These are phyloP conservation scores for Misgurnus anguillicaudatus DNA, from an alignment of 2,113 vertebrate species.

Conservation along the genomic window DNA sequence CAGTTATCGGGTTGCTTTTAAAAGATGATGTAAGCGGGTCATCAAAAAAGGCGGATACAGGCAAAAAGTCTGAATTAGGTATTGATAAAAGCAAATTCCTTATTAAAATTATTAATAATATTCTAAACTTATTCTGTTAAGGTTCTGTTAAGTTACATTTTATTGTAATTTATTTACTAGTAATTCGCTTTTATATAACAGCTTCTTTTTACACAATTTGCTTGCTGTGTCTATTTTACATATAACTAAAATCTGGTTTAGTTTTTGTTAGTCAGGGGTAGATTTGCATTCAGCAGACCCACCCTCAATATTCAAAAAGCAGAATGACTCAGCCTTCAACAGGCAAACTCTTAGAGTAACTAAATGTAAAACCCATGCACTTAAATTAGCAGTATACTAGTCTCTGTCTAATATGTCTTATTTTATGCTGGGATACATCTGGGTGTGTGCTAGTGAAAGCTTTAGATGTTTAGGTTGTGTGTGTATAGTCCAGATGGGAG, in stretches of 20 bases:
- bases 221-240: no score
- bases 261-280: slow-evolving; percentile 20
- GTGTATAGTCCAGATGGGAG: slow-evolving; percentile 42
- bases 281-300: slow-evolving; percentile 14
- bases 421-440: not conserved
- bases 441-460: slow-evolving; percentile 19
- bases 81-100: no score
- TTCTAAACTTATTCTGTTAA: no score
- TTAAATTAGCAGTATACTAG: not conserved
- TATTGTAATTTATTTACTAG: no score
- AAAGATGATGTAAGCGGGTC: no score
- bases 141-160: no score
- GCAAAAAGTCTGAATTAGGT: no score
- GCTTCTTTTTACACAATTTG: no score
- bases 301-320: slow-evolving; percentile 26
- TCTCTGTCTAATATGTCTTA: slow-evolving; percentile 12
- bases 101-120: no score
- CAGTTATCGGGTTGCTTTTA: no score
- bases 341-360: not conserved
- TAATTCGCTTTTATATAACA: no score
- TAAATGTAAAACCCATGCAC: not conserved
- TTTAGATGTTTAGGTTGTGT: slow-evolving; percentile 30
- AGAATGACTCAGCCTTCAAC: slow-evolving; percentile 23
- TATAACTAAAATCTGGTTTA: not conserved
- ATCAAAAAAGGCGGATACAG: no score